phyloP scores from a whole-genome alignment of 2,797 vertebrate species.

The Brachyrhaphis roseni region DNA sequence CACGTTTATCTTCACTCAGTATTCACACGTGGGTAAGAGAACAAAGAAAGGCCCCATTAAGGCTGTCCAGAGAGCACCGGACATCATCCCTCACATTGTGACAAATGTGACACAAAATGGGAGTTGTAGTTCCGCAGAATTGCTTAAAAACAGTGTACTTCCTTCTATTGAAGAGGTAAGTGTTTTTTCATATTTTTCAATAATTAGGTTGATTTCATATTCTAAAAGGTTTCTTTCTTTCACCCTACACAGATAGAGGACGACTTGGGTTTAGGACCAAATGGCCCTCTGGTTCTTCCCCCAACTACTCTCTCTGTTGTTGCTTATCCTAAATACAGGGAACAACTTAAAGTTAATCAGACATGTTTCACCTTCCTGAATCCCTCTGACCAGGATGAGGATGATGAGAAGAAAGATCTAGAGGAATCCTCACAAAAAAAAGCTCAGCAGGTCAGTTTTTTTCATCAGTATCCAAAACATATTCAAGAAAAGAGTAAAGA shows the following conservation, averaged over 20 bases:
- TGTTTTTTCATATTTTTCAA: neutral
- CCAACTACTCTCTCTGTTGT: conserved; percentile 81
- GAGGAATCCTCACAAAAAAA: conserved; percentile 45
- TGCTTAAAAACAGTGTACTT: conserved; percentile 72
- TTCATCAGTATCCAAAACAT: neutral
- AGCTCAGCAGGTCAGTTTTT: conserved; percentile 71
- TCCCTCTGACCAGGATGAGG: conserved; percentile 41
- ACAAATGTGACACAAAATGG: conserved; percentile 69
- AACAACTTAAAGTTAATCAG: conserved; percentile 29
- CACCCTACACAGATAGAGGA: conserved; percentile 83
- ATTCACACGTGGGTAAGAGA: conserved; percentile 73
- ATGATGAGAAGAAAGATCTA: conserved; percentile 73
- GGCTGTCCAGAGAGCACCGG: neutral
- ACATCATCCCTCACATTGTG: conserved; percentile 80
- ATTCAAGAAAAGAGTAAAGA: neutral
- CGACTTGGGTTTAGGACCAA: conserved; percentile 81
- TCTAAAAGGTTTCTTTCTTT: neutral
- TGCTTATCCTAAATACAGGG: conserved; percentile 76
- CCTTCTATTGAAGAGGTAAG: conserved; percentile 80
- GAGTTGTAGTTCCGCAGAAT: conserved; percentile 46
- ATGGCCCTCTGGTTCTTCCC: conserved; percentile 79
- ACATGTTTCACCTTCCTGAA: conserved; percentile 80
- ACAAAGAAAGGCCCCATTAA: conserved; percentile 71
- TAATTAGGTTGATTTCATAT: neutral
- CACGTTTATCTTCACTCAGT: conserved; percentile 19